These are phyloP conservation scores for Epistrophe eligans DNA, from an alignment of 2,888 invertebrate genomes.

Conservation along the genomic window DNA sequence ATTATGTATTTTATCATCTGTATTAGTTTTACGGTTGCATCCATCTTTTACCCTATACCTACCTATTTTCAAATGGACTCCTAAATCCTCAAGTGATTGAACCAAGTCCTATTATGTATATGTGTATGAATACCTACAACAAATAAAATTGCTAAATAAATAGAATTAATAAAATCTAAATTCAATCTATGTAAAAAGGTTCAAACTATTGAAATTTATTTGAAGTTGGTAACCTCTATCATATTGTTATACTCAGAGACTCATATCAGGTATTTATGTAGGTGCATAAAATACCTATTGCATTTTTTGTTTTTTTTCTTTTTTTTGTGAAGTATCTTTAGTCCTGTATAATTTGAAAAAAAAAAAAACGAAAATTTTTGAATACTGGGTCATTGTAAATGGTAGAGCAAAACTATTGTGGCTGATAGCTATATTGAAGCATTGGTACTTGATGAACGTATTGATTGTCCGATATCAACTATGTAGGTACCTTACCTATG, in stretches of 20 bases:
- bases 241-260: not conserved
- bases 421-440: not conserved
- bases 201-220: not conserved
- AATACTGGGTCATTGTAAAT: slow-evolving; percentile 1
- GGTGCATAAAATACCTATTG: slow-evolving; percentile 7
- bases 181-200: slow-evolving; percentile 39
- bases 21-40: slow-evolving; percentile 31
- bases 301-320: too few relatives aligned
- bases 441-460: not conserved
- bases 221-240: not conserved
- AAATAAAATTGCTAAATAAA: slow-evolving; percentile 36
- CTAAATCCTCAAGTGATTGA: not conserved
- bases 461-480: not conserved
- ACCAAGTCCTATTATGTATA: not conserved
- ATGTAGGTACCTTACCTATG: too few relatives aligned
- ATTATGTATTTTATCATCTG: slow-evolving; percentile 33
- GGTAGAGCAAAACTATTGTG: not conserved
- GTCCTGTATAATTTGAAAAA: too few relatives aligned
- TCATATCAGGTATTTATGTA: not conserved
- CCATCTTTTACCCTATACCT: not conserved
- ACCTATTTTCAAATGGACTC: not conserved
- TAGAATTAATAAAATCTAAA: slow-evolving; percentile 33
- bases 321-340: slow-evolving; percentile 16
- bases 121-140: too few relatives aligned
- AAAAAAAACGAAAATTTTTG: not conserved